Evolutionary conservation across 2,113 vertebrate genomes (phyloP), one percentile per base, ranked within the genome.

Genomic region (Semicossyphus pulcher): DNA sequence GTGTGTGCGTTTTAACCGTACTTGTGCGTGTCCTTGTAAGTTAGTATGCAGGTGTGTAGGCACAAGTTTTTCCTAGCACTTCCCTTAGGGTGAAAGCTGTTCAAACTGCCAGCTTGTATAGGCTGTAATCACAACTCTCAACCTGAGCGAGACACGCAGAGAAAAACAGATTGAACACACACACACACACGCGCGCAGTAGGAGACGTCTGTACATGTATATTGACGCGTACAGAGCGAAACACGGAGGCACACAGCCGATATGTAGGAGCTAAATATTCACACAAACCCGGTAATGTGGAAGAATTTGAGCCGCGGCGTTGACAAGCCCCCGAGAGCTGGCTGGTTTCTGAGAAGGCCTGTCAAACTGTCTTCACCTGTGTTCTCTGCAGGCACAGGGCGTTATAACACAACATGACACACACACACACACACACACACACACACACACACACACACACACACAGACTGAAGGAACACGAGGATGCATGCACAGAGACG

Each of bases 311-410:
- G 45, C 44, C 2, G 37, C 47, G 5, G 62, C 26, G 18, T 3
- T 56, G 57, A 81, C 79, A 60, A 65, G 78, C 72, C 70, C 64
- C 37, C 1, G 9, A 76, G 80, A 75, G 52, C 7, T 23, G 48
- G 11, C 29, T 57, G 78, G 42, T 75, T 83, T 62, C 29, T 61
- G 26, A 56, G 68, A 36, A 45, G 29, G 31, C n/a, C 61, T 76
- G 78, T 84, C 85, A 80, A 61, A 21, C 31, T 70, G 80, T 83
- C 77, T 81, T 73, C 45, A 70, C 65, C 54, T 56, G 48, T 47
- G 56, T 69, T 61, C 74, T 81, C 71, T 66, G 60, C 31, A 61
- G 65, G 51, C 48, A 5, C 12, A 1, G 45, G 21, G 29, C 11
- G 20, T 18, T 23, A 53, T 62, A 52, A 72, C 56, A 54, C 71